Conservation (phyloP, 2,888 invertebrate species). For the Lepetodrilus schrolli region DNA sequence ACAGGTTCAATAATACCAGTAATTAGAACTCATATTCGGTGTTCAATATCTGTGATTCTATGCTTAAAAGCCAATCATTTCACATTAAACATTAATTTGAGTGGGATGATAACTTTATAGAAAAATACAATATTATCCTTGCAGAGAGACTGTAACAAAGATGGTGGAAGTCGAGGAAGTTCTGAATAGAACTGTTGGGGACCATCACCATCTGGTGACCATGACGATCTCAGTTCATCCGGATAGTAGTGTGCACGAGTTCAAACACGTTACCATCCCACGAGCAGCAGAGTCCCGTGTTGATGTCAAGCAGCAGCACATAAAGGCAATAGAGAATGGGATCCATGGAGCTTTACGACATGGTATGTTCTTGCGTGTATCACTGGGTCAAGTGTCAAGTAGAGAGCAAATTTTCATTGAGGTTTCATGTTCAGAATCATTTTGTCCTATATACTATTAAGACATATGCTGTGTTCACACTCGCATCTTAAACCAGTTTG, state of each 20-base stretch:
- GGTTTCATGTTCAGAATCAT: no score
- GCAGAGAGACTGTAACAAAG: constrained; percentile 5
- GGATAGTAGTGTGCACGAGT: constrained; percentile 46
- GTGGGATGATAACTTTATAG: no score
- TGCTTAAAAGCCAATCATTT: no score
- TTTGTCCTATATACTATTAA: no score
- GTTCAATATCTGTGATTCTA: no score
- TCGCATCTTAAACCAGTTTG: no score
- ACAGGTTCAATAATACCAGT: constrained; percentile 83
- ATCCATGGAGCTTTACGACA: constrained; percentile 77
- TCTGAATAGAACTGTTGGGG: constrained; percentile 82
- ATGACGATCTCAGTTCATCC: constrained; percentile 81
- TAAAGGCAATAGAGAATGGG: constrained; percentile 85
- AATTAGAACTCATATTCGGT: no score
- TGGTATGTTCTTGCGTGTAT: constrained; percentile 46
- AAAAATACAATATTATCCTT: no score
- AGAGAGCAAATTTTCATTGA: no score
- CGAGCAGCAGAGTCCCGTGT: constrained; percentile 77
- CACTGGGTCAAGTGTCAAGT: no score
- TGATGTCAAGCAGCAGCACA: constrained; percentile 80
- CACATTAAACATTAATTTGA: no score
- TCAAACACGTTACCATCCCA: constrained; percentile 56
- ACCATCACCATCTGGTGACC: constrained; percentile 79
- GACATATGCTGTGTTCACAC: no score
- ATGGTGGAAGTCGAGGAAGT: constrained; percentile 72